Conservation (phyloP, 92 coral and sea anemone genomes). For the Heteractis magnifica region DNA sequence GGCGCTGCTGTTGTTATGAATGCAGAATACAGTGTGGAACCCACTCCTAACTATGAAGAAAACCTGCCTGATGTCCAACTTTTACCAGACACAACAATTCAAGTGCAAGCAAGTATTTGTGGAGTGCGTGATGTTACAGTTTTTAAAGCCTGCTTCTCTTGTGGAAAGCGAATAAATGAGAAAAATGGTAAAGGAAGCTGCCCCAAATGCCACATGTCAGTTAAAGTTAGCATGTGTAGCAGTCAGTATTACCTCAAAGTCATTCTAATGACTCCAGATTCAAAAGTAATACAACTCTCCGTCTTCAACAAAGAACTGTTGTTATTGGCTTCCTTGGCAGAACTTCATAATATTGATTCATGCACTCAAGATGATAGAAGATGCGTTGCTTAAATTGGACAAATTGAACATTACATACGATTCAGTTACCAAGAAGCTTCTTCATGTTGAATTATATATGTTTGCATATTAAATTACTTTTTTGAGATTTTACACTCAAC, state of each 20-base stretch:
- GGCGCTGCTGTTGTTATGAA: no score
- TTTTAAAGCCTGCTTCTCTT: slow-evolving; percentile 20
- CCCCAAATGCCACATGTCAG: slow-evolving; percentile 30
- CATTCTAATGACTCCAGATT: slow-evolving; percentile 2
- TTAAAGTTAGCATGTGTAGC: slow-evolving; percentile 12
- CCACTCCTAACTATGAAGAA: slow-evolving; percentile 16
- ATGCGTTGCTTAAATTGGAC: slow-evolving; percentile 33
- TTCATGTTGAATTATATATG: not conserved
- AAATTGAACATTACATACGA: slow-evolving; percentile 33
- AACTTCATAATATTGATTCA: slow-evolving; percentile 39
- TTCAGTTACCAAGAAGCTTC: slow-evolving; percentile 32
- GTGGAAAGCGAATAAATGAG: slow-evolving; percentile 17
- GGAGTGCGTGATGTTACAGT: slow-evolving; percentile 18
- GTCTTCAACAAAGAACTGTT: slow-evolving; percentile 25
- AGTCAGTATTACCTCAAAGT: slow-evolving; percentile 12
- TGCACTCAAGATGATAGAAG: slow-evolving; percentile 20
- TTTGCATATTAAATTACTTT: not conserved
- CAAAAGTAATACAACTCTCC: slow-evolving; percentile 8
- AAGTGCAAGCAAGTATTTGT: slow-evolving; percentile 9
- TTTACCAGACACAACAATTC: slow-evolving; percentile 25
- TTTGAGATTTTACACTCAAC: not conserved
- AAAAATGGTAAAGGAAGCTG: slow-evolving; percentile 16
- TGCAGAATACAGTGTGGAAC: not conserved
- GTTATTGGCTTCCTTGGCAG: slow-evolving; percentile 26
- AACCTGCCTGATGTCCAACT: slow-evolving; percentile 26